phyloP scores from a whole-genome alignment of 2,888 invertebrate genomes.

The Julus scandinavius region DNA sequence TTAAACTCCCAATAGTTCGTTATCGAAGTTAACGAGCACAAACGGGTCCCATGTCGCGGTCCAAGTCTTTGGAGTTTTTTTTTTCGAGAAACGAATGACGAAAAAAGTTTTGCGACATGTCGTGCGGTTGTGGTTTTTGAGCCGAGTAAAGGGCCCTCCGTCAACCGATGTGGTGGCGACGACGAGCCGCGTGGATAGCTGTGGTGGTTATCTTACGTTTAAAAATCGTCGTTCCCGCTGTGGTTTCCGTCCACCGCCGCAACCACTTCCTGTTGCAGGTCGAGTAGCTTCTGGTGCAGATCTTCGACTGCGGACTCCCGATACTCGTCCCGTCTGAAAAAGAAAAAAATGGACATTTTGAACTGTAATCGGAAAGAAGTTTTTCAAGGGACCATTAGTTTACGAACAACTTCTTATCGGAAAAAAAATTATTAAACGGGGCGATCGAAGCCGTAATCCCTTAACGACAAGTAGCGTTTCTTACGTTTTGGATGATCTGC shows the following conservation, averaged over 20 bases:
- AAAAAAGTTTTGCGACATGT: background rate
- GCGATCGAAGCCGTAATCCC: too few relatives aligned
- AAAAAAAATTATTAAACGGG: too few relatives aligned
- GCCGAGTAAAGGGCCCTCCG: background rate
- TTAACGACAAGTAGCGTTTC: background rate
- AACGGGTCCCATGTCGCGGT: too few relatives aligned
- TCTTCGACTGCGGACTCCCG: slow-evolving; percentile 17
- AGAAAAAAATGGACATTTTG: background rate
- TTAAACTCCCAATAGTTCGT: too few relatives aligned
- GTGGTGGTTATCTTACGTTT: background rate
- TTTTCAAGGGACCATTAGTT: too few relatives aligned
- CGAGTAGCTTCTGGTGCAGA: background rate
- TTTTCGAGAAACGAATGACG: background rate
- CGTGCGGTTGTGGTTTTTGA: background rate
- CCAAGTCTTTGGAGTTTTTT: too few relatives aligned
- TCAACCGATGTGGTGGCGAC: too few relatives aligned
- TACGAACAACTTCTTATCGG: background rate
- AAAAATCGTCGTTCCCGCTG: background rate
- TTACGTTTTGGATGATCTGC: slow-evolving; percentile 54
- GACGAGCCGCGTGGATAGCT: too few relatives aligned
- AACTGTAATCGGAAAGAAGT: too few relatives aligned
- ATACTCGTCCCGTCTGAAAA: slow-evolving; percentile 10
- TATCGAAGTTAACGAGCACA: too few relatives aligned
- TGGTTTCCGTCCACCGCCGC: background rate
- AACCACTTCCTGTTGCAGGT: slow-evolving; percentile 5